Evolutionary conservation across 2,113 vertebrate species (phyloP), one percentile per base, ranked within the genome.

Genomic region (Pomatostomus ruficeps): DNA sequence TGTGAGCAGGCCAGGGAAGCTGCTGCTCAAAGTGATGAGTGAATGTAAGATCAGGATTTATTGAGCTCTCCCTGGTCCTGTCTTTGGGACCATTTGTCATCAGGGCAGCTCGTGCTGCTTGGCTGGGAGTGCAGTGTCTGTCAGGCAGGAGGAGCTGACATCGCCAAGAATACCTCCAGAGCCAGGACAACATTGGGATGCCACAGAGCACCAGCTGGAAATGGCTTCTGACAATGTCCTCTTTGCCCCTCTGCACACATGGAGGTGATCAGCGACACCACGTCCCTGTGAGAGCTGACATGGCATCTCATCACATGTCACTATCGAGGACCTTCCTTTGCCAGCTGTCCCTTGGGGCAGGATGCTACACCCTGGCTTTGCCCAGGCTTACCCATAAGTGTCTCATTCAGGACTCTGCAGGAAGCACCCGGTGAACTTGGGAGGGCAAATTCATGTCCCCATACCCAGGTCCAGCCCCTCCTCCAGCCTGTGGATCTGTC

Each of bases 251-350:
- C 72, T 51, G 68, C 18, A 25, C 15, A 14, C 54, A n/a, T 2
- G 29, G 54, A 23, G 25, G 12, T 11, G 46, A 31, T 19, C 35
- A 82, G 17, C 52, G 54, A 35, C 70, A 59, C 29, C 2, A 2
- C 1, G 7, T 33, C 77, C 70, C 68, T 12, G 26, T 9, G 11
- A 43, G 77, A 72, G 25, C 51, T 21, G 31, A 14, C 3, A 4
- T 3, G 72, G 11, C 38, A 28, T 25, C 31, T 46, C 74, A 14
- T 8, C 0, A 0, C 33, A 10, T 0, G 0, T 4, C 3, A 31
- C 31, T 8, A 3, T 0, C 0, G 0, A 52, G 61, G 70, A 33
- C 25, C 51, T 48, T 61, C 66, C 61, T 36, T 38, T 36, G 36
- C 42, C 54, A 33, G 28, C 20, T 24, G 35, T 74, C 19, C 33